These are phyloP conservation scores for Metacarcinus magister DNA, from an alignment of 2,888 invertebrate genomes.

Conservation along the genomic window DNA sequence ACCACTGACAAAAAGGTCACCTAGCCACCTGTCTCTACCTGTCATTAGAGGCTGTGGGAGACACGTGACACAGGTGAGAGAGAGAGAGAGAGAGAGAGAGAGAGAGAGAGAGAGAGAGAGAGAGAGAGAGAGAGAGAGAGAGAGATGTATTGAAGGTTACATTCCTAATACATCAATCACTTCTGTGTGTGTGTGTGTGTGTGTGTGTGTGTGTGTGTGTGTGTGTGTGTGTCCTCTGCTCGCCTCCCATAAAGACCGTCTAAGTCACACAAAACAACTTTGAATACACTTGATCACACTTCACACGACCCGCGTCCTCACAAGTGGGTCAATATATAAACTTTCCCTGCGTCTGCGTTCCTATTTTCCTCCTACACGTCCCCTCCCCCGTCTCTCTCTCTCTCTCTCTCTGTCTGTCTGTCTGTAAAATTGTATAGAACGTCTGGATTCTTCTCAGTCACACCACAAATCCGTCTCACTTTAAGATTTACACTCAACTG, in stretches of 20 bases:
- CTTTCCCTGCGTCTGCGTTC: constrained; percentile 4
- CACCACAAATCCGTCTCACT: not conserved
- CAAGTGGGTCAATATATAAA: not conserved
- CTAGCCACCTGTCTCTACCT: not conserved
- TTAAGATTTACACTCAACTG: not conserved
- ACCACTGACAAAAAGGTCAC: not conserved
- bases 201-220: constrained; percentile 48
- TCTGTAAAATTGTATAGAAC: not conserved
- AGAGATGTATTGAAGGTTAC: not conserved
- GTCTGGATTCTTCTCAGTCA: not conserved
- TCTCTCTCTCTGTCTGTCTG: constrained; percentile 43
- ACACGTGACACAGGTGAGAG: not conserved
- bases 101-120: constrained; percentile 20
- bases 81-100: not conserved
- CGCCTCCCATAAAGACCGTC: not conserved
- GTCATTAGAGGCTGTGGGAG: not conserved
- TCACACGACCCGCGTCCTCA: not conserved
- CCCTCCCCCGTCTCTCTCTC: constrained; percentile 22
- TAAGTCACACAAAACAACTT: not conserved
- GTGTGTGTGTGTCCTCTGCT: constrained; percentile 34
- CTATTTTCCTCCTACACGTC: not conserved
- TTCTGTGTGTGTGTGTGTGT: not conserved
- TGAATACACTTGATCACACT: not conserved
- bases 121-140: not conserved
- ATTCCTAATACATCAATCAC: not conserved